Evolutionary conservation across 1,140 invertebrate genomes (phyloP).

Genomic region (Drosophila mayri): DNA sequence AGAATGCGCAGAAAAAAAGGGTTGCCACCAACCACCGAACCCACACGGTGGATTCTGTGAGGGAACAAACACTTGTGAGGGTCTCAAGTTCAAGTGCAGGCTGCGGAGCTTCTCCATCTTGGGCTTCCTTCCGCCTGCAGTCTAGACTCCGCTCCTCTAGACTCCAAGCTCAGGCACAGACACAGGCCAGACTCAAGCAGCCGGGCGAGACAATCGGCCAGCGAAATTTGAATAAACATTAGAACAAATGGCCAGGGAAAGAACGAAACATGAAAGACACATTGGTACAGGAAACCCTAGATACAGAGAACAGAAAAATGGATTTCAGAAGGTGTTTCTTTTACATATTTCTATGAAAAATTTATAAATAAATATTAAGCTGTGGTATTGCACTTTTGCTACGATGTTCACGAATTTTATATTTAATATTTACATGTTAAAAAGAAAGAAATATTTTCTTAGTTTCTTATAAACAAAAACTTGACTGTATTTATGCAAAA

Average conservation of each 20-base stretch:
- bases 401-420: no score
- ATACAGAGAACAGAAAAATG: background rate
- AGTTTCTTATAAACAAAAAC: no score
- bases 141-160: slow-evolving; percentile 33
- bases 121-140: slow-evolving; percentile 51
- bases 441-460: background rate
- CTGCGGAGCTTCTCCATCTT: slow-evolving; percentile 38
- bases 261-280: slow-evolving; percentile 43
- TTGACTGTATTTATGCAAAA: slow-evolving; percentile 15
- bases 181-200: slow-evolving; percentile 27
- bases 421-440: no score
- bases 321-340: background rate
- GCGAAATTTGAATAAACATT: slow-evolving; percentile 56
- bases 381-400: no score
- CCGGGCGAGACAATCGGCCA: slow-evolving; percentile 42
- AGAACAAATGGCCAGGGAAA: slow-evolving; percentile 17
- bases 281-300: background rate
- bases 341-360: background rate
- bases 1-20: slow-evolving; percentile 31
- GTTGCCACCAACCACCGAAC: slow-evolving; percentile 47
- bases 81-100: slow-evolving; percentile 60
- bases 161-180: slow-evolving; percentile 8
- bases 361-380: no score
- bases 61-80: slow-evolving; percentile 30
- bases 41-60: slow-evolving; percentile 47